Base-by-base conservation (phyloP, 2,113 vertebrate genomes). In the Dissostichus mawsoni region DNA sequence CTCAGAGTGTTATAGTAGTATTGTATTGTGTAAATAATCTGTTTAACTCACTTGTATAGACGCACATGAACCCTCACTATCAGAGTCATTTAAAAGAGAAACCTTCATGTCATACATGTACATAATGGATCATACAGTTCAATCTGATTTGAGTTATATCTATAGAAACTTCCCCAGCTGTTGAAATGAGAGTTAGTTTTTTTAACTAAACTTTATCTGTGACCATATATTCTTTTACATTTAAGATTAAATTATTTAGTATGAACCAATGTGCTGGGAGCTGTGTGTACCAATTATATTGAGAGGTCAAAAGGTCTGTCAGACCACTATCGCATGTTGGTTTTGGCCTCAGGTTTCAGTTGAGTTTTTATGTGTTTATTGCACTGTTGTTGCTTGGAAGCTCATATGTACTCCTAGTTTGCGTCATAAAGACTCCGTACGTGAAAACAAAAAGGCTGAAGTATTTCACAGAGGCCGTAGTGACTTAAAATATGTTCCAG, bases 401-500 rank as follows among this genome's bases (percentile, higher is more conserved):
- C 36, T 8, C 36, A 8, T 14, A 0, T 25, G 10, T 13, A 8
- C 12, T 53, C 0, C 36, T 53, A 20, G 17, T 29, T 58, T 57
- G 2, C 33, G 11, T 58, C 11, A 45, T 63, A 48, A 63, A 72
- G 64, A 7, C 1, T 51, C n/a, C 6, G n/a, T 56, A 76, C 16
- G 25, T 50, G 2, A 61, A 53, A 65, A 74, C 20, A 33, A 57
- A 57, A 13, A 57, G 29, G 4, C 29, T 29, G 29, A 29, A 29
- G 29, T 29, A 29, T 29, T 29, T 3, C 29, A 29, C 29, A 29
- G 29, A 29, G 29, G n/a, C 8, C 10, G 50, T 10, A 45, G 50
- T 55, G 25, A 52, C 36, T n/a, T 23, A 52, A 66, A 86, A 53
- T 11, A 29, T 51, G 66, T 81, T 69, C 14, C 63, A 11, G 18